These are phyloP conservation scores for Tangara arthus DNA, from an alignment of 2,797 vertebrate species.

Conservation along the genomic window DNA sequence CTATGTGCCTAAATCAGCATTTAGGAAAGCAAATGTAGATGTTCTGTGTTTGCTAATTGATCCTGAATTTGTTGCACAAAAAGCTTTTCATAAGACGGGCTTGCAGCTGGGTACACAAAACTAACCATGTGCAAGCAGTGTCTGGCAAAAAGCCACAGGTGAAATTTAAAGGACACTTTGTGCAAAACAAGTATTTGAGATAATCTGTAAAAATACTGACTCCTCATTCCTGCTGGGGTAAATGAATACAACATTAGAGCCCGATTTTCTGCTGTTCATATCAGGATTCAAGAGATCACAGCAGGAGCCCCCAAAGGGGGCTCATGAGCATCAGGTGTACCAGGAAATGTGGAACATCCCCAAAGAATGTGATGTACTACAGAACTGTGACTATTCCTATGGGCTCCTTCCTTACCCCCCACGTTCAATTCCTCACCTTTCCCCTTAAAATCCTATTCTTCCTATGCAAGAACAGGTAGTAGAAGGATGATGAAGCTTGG, in stretches of 20 bases:
- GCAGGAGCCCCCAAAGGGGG: background rate
- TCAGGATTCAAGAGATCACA: background rate
- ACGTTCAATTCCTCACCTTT: background rate
- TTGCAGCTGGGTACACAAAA: slow-evolving; percentile 43
- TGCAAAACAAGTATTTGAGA: background rate
- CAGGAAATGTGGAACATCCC: background rate
- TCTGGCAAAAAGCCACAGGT: background rate
- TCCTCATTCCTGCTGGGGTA: background rate
- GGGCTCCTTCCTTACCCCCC: background rate
- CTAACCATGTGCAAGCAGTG: background rate
- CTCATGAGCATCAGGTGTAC: background rate
- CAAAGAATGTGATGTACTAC: fast-evolving
- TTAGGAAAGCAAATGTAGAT: background rate
- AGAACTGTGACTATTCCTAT: background rate
- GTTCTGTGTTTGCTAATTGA: background rate
- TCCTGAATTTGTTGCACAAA: background rate
- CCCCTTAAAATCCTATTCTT: background rate
- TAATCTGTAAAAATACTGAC: background rate
- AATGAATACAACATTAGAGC: background rate
- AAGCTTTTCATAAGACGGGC: background rate
- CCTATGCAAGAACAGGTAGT: background rate
- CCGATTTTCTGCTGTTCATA: background rate
- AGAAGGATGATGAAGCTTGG: background rate
- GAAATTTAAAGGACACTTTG: background rate
- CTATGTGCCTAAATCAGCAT: background rate